Conservation (phyloP, 2,888 invertebrate genomes). For the Conus canariensis region DNA sequence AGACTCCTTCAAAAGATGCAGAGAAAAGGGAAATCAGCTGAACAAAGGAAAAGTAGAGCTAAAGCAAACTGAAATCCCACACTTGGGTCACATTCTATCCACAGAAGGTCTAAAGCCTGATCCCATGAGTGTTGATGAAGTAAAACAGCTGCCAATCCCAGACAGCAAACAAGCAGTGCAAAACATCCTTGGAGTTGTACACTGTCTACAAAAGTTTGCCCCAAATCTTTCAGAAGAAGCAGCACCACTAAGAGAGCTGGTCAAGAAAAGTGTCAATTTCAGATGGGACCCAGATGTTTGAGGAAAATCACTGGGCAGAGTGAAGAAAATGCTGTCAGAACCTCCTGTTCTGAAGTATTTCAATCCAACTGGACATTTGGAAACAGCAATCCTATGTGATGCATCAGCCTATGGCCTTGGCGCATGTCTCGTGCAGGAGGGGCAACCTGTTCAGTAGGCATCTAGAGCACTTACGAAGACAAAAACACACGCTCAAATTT, state of each 20-base stretch:
- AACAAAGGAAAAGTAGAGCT: conserved; percentile 35
- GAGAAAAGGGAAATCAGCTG: not conserved
- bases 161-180: conserved; percentile 44
- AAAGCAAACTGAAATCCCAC: conserved; percentile 42
- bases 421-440: conserved; percentile 12
- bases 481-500: not conserved
- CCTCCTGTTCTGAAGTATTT: not conserved
- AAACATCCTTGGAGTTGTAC: conserved; percentile 39
- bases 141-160: conserved; percentile 48
- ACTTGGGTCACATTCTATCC: conserved; percentile 48
- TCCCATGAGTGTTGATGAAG: conserved; percentile 47
- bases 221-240: conserved; percentile 48
- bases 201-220: conserved; percentile 50
- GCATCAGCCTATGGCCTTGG: conserved; percentile 5
- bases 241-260: conserved; percentile 40
- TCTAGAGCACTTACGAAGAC: conserved; percentile 22
- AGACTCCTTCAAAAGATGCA: not conserved
- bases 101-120: conserved; percentile 48
- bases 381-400: not conserved
- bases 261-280: conserved; percentile 46
- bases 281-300: conserved; percentile 45
- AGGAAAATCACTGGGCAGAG: conserved; percentile 39
- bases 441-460: conserved; percentile 14
- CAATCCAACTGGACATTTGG: not conserved
- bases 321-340: conserved; percentile 35